phyloP scores from a whole-genome alignment of 2,888 invertebrate genomes.

The Tenodera sinensis region DNA sequence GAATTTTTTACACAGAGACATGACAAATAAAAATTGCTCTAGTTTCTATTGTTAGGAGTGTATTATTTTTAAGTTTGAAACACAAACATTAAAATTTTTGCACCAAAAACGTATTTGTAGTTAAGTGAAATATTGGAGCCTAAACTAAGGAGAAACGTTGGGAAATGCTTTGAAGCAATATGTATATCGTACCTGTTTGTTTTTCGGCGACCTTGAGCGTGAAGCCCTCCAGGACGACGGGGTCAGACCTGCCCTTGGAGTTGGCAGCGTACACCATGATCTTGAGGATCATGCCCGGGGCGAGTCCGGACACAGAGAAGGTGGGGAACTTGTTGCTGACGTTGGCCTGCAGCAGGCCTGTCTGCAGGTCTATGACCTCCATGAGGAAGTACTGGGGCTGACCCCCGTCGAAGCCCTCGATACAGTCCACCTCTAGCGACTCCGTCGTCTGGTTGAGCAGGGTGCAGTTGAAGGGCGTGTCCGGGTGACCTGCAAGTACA shows the following conservation, averaged over 20 bases:
- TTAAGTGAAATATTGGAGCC: no score
- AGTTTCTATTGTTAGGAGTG: no score
- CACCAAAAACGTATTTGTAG: no score
- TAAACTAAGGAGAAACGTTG: no score
- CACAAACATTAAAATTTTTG: no score
- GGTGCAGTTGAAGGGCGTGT: conserved; percentile 73
- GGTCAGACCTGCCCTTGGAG: conserved; percentile 75
- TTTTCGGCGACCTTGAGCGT: conserved; percentile 73
- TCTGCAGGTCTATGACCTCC: conserved; percentile 68
- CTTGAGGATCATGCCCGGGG: conserved; percentile 72
- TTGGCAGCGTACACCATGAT: conserved; percentile 80
- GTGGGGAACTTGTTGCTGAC: conserved; percentile 66
- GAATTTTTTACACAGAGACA: no score
- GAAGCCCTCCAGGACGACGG: conserved; percentile 64
- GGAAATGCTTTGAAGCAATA: no score
- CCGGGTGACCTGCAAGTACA: conserved; percentile 74
- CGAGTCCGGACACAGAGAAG: conserved; percentile 73
- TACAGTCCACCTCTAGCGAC: conserved; percentile 69
- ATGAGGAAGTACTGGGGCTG: conserved; percentile 68
- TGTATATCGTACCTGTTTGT: conserved; percentile 72
- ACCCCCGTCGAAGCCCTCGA: conserved; percentile 72
- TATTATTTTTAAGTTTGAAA: no score
- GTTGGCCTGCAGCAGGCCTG: conserved; percentile 61
- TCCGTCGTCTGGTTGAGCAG: conserved; percentile 74
- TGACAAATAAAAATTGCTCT: no score